These are phyloP conservation scores for Xanthorhoe designata DNA, from an alignment of 2,888 invertebrate genomes.

Conservation along the genomic window DNA sequence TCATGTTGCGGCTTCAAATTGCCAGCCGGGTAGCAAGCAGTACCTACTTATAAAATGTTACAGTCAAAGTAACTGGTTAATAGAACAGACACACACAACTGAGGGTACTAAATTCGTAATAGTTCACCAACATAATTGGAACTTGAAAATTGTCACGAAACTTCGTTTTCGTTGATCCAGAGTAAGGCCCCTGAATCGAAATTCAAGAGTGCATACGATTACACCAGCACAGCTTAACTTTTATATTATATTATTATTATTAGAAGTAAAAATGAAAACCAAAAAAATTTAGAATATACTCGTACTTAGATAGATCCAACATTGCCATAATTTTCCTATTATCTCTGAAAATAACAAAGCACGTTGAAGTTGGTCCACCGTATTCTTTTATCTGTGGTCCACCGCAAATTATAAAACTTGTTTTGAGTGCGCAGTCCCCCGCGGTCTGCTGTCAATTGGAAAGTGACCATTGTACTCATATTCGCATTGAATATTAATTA, in stretches of 20 bases:
- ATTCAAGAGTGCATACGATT: too few relatives aligned
- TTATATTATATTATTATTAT: too few relatives aligned
- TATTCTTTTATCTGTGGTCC: too few relatives aligned
- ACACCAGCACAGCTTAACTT: too few relatives aligned
- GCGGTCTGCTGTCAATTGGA: conserved; percentile 53
- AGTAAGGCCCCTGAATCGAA: too few relatives aligned
- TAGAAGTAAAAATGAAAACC: too few relatives aligned
- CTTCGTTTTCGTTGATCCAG: too few relatives aligned
- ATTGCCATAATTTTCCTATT: not conserved
- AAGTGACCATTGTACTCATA: conserved; percentile 51
- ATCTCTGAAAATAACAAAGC: conserved; percentile 26
- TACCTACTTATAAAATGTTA: conserved; percentile 14
- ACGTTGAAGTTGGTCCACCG: conserved; percentile 50
- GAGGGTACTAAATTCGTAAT: too few relatives aligned
- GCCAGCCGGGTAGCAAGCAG: conserved; percentile 30
- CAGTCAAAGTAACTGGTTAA: conserved; percentile 8
- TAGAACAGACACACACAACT: not conserved
- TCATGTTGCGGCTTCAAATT: conserved; percentile 51
- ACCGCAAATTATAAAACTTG: conserved; percentile 65
- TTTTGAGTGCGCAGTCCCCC: conserved; percentile 49
- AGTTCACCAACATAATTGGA: too few relatives aligned
- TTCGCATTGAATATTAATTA: conserved; percentile 52
- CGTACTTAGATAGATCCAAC: not conserved
- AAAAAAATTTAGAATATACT: too few relatives aligned
- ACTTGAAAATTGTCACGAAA: too few relatives aligned